Evolutionary conservation across 2,797 vertebrate genomes (phyloP).

Genomic region (Todus mexicanus): DNA sequence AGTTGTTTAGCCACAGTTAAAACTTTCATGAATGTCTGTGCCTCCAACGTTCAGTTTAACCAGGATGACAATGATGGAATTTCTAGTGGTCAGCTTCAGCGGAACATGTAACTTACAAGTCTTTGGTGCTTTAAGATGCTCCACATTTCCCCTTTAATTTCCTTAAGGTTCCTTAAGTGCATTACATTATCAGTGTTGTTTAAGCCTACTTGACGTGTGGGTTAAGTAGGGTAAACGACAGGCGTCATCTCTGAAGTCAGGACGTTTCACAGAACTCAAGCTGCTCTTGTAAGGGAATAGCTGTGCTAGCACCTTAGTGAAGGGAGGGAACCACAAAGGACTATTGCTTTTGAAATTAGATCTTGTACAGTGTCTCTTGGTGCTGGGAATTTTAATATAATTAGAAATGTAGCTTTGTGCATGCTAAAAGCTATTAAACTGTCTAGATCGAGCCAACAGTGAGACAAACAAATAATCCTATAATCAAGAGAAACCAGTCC

Average conservation of each 20-base stretch:
- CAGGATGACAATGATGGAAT: neutral
- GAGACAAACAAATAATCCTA: neutral
- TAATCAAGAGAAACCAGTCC: neutral
- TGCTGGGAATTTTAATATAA: neutral
- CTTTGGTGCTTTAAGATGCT: neutral
- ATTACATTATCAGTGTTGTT: neutral
- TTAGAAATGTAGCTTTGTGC: neutral
- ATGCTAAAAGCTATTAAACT: neutral
- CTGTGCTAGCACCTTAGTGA: neutral
- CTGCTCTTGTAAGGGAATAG: neutral
- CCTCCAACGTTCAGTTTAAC: neutral
- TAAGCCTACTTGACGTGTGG: neutral
- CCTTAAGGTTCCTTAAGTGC: neutral
- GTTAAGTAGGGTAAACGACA: neutral
- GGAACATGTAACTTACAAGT: neutral
- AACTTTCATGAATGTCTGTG: neutral
- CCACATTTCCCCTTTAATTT: neutral
- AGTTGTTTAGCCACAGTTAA: neutral
- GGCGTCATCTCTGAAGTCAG: neutral
- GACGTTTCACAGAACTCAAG: neutral
- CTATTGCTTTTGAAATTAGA: neutral
- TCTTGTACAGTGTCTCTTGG: neutral
- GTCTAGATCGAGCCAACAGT: neutral
- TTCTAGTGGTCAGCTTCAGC: neutral
- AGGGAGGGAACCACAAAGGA: neutral